These are phyloP conservation scores for Phylloscopus whistleri DNA, from an alignment of 2,113 vertebrate species.

Conservation along the genomic window DNA sequence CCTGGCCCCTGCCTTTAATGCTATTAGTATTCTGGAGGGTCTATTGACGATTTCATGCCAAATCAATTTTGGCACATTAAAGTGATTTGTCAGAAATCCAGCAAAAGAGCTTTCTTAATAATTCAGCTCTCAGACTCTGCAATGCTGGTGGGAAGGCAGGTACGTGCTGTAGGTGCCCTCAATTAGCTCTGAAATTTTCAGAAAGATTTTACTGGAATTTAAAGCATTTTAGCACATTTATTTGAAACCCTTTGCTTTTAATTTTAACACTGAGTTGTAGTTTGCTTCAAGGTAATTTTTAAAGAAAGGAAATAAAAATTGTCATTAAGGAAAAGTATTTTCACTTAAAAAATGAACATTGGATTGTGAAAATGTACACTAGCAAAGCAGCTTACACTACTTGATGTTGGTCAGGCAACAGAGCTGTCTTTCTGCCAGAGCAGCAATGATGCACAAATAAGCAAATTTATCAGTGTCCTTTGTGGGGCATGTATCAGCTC, in stretches of 20 bases:
- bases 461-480: not conserved
- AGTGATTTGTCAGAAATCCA: conserved; percentile 62
- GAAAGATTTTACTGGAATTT: not conserved
- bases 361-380: not conserved
- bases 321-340: not conserved
- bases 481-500: not conserved
- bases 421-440: not conserved
- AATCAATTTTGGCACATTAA: conserved; percentile 57
- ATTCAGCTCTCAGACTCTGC: conserved; percentile 22
- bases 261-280: not conserved
- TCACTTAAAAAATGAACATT: not conserved
- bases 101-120: conserved; percentile 48
- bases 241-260: not conserved
- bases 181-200: not conserved
- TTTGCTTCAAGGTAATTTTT: not conserved
- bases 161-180: not conserved
- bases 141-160: not conserved
- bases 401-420: not conserved
- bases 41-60: conserved; percentile 44
- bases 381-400: not conserved
- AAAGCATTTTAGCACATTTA: not conserved
- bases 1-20: conserved; percentile 19
- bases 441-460: not conserved
- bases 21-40: conserved; percentile 39
- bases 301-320: not conserved